phyloP scores from a whole-genome alignment of 2,888 invertebrate species.

The Macrophya alboannulata region DNA sequence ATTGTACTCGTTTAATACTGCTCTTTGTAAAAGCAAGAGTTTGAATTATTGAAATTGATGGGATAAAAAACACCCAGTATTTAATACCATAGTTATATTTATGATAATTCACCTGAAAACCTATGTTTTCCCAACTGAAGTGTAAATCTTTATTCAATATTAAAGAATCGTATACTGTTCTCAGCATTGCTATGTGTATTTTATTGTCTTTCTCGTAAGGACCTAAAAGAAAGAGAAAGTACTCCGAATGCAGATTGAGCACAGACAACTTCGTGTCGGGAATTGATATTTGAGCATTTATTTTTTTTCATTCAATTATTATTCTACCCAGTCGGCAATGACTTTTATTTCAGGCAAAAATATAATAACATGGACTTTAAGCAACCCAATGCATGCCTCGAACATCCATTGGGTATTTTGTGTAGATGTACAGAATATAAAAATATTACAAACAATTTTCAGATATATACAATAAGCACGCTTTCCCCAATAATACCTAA shows the following conservation, averaged over 20 bases:
- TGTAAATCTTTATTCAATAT: constrained; percentile 9
- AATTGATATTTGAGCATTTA: neutral
- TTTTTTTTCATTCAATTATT: constrained; percentile 29
- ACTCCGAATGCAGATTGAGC: constrained; percentile 27
- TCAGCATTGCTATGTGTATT: constrained; percentile 53
- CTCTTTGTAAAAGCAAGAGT: neutral
- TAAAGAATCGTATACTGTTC: constrained; percentile 50
- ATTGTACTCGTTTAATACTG: neutral
- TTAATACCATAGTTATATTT: neutral
- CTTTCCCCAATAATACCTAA: neutral
- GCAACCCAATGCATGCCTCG: constrained; percentile 60
- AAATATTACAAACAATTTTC: constrained; percentile 61
- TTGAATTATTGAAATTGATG: neutral
- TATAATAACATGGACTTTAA: constrained; percentile 40
- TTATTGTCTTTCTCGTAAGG: constrained; percentile 41
- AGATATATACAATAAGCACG: constrained; percentile 42
- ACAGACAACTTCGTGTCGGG: neutral
- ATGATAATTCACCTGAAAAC: constrained; percentile 54
- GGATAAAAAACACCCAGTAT: neutral
- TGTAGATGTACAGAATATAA: constrained; percentile 66
- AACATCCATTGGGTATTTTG: constrained; percentile 66
- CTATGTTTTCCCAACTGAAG: constrained; percentile 49
- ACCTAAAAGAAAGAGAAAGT: constrained; percentile 43
- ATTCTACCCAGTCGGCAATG: neutral
- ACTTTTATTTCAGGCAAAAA: constrained; percentile 36